Percentiles rank a stretch among this genome's conserved stretches.
phyloP scores from a whole-genome alignment of 2,797 vertebrate genomes.

The Capromys pilorides region DNA sequence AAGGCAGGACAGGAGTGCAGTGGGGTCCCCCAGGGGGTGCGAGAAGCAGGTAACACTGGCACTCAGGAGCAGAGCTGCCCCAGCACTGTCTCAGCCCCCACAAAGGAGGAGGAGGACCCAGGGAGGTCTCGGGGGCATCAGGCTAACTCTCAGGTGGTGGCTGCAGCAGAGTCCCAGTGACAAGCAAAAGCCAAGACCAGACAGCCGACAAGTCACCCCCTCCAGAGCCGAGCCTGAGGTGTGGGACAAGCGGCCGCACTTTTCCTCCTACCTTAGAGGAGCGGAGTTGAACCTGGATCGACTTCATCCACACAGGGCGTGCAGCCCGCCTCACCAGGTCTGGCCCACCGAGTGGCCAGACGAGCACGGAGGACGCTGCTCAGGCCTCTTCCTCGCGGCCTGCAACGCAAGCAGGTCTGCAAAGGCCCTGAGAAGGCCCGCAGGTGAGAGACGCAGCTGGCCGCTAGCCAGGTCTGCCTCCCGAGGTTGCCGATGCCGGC shows the following conservation, averaged over 20 bases:
- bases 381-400: not conserved
- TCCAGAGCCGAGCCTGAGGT: no score
- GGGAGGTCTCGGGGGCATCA: not conserved
- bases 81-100: not conserved
- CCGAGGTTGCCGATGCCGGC: not conserved
- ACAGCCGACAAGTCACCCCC: not conserved
- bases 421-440: constrained; percentile 19
- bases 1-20: not conserved
- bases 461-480: not conserved
- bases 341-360: not conserved
- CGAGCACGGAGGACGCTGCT: not conserved
- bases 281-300: constrained; percentile 3
- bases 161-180: constrained; percentile 13
- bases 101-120: not conserved
- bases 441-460: not conserved
- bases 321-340: not conserved
- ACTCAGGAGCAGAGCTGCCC: not conserved
- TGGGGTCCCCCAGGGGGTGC: not conserved
- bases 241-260: not conserved
- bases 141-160: constrained; percentile 10
- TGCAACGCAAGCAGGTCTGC: not conserved
- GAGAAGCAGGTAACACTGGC: not conserved
- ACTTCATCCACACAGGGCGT: not conserved
- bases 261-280: not conserved
- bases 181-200: not conserved